Base-by-base conservation (phyloP, 23 tunicate species). In the Botrylloides violaceus region DNA sequence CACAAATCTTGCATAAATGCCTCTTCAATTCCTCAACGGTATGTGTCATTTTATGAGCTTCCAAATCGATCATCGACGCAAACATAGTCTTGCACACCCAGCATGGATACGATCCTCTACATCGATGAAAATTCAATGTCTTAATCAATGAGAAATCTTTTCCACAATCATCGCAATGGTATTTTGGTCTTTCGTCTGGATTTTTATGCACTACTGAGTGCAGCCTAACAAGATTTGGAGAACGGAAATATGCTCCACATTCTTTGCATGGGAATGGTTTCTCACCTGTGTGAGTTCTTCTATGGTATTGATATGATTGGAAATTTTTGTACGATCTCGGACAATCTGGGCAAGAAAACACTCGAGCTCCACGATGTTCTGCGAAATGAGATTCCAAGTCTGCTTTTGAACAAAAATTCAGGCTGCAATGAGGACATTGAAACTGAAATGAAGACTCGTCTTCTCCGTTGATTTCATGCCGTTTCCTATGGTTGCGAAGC, bases 11-110 rank as follows among this genome's bases (percentile, higher is more conserved):
- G 53, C 53, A 43, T 15, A 43, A 43, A 43, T 43, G 15, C 53
- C 53, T 43, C 15, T 43, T 43, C 15, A 43, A 43, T 43, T 43
- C 53, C 15, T 43, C 53, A 15, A 43, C 12, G 12, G 53, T 7
- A 43, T 43, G 53, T 15, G 53, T 43, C 12, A 9, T 9, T 15
- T 43, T 43, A 15, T 43, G 53, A 9, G 9, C 53, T 15, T 43
- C 53, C 15, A 43, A 15, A 7, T 43, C 53, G 9, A 9, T 43
- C 53, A 43, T 15, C 9, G 53, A 43, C 53, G 53, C 9, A 15
- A 43, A 43, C 53, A 43, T 43, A 15, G 53, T 43, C 53, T 43
- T 43, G 53, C 53, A 43, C 53, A 43, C 53, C 53, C 53, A 43
- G 15, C 53, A 43, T 43, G 53, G 53, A 15, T 43, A 43, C 53